Evolutionary conservation across 1,140 invertebrate species (phyloP), one percentile per base, ranked within the genome.

Genomic region (Piezodorus guildinii): DNA sequence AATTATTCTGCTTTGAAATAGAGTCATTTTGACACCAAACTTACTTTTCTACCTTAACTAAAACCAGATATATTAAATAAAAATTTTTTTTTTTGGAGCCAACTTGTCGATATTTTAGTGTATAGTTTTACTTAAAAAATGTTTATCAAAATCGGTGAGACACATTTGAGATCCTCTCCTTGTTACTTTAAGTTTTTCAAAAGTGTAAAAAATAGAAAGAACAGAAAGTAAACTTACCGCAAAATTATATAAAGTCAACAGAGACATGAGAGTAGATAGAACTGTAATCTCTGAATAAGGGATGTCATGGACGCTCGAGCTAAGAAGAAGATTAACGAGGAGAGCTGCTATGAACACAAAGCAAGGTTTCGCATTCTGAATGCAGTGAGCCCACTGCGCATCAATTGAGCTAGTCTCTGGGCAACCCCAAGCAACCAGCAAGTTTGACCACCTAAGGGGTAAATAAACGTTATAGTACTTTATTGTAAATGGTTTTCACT

Each of bases 271-370:
- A 17, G 85, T 82, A 0, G 87, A 82, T 2, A 91, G 70, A 3
- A 91, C 80, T 12, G 86, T 86, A 17, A 93, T 80, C 73, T 92
- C 90, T 0, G 88, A 90, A 70, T 90, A 86, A 0, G 87, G 86
- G 4, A 89, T 83, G 81, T 86, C 88, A 52, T 84, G 81, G 54
- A 90, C 84, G 17, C 90, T 73, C 0, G 89, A 88, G 72, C 88
- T 90, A 0, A 87, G 77, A 34, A 87, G 79, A 16, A 91, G 75
- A 76, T 90, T 87, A 0, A 85, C 69, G 3, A 90, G 77, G 10
- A 92, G 73, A 0, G 85, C 80, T 17, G 85, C 70, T 70, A 92
- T 91, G 73, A 86, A 92, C 45, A 88, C 83, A 30, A 84, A 74
- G 69, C 88, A 91, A 0, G 89, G 88, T 49, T 84, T 85, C 23